A percentile compares a stretch with the other conserved stretches of the same genome.
Conservation (phyloP, 2,888 invertebrate genomes). For the Agonum fuliginosum region DNA sequence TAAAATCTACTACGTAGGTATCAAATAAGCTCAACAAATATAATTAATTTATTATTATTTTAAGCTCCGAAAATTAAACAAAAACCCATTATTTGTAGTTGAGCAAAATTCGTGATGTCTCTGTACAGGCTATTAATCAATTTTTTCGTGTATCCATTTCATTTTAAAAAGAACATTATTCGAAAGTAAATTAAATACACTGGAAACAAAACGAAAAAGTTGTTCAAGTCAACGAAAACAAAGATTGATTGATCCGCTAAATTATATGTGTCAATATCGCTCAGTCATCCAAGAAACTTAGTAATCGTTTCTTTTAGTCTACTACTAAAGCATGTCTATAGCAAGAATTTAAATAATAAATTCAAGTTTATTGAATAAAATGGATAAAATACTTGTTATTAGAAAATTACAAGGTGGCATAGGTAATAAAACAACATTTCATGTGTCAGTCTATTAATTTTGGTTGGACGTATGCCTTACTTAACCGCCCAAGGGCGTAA, state of each 20-base stretch:
- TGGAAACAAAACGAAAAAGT: neutral
- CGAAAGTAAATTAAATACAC: conserved; percentile 2
- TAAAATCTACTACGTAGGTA: too few species aligned
- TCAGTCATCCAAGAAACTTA: neutral
- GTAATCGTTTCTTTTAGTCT: too few species aligned
- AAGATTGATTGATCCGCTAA: conserved; percentile 24
- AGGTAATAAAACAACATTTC: too few species aligned
- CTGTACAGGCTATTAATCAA: neutral
- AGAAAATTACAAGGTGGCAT: too few species aligned
- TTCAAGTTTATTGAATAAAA: too few species aligned
- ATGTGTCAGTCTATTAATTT: too few species aligned
- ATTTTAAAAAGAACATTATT: conserved; percentile 5
- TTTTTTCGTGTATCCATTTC: conserved; percentile 15
- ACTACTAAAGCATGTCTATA: too few species aligned
- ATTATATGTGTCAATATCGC: neutral
- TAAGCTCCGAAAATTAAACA: neutral
- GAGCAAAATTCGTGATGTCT: conserved; percentile 1
- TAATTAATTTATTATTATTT: neutral
- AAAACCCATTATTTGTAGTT: neutral
- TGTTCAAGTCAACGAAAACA: conserved; percentile 21
- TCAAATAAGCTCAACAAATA: too few species aligned
- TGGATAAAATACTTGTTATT: too few species aligned
- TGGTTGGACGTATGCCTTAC: too few species aligned
- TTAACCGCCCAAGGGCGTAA: too few species aligned
- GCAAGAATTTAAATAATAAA: too few species aligned